Percentiles rank a stretch among this genome's conserved stretches.
phyloP scores from a whole-genome alignment of 2,888 invertebrate genomes.

The Mylabris sibirica region DNA sequence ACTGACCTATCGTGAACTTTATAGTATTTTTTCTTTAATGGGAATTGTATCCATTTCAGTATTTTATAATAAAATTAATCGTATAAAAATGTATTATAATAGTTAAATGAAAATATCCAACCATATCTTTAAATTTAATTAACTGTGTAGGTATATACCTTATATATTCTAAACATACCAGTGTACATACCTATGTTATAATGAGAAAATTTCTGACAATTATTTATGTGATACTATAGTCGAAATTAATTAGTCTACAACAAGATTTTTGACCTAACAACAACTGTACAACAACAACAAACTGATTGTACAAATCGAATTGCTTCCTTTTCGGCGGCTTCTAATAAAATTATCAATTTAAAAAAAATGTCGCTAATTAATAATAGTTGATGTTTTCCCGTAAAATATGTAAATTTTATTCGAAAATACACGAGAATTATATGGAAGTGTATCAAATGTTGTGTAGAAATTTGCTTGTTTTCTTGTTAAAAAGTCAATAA shows the following conservation, averaged over 20 bases:
- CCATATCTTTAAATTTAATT: neutral
- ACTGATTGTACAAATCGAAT: neutral
- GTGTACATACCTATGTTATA: neutral
- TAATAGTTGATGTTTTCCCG: neutral
- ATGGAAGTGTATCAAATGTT: neutral
- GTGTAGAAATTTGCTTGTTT: neutral
- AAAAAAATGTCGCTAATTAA: neutral
- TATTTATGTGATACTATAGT: slow-evolving; percentile 3
- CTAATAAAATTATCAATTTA: neutral
- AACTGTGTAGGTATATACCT: too few relatives aligned
- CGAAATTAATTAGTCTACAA: slow-evolving; percentile 8
- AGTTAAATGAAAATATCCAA: neutral
- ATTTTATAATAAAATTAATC: slow-evolving; percentile 33
- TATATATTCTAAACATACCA: neutral
- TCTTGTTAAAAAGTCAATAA: neutral
- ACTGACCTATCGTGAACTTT: slow-evolving; percentile 45
- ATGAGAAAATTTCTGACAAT: slow-evolving; percentile 4
- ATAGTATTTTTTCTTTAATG: slow-evolving; percentile 43
- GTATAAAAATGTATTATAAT: slow-evolving; percentile 17
- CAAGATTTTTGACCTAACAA: neutral
- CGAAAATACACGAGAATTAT: neutral
- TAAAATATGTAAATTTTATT: neutral
- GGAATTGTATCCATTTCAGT: slow-evolving; percentile 35
- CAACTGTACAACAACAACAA: neutral
- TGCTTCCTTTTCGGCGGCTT: neutral